Conservation (phyloP, 2,888 invertebrate species). For the Venusia cambrica region DNA sequence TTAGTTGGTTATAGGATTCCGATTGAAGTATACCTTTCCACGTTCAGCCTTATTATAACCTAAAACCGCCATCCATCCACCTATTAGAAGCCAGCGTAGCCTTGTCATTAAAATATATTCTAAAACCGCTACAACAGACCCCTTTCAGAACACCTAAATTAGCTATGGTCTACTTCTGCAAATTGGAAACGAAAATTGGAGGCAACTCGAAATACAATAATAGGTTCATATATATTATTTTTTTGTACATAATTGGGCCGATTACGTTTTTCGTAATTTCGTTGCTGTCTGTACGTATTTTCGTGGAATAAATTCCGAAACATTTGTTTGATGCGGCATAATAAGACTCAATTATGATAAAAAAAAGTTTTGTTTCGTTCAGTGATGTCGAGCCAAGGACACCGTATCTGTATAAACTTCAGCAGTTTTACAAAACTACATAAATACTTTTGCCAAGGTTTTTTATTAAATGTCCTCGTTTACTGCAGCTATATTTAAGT, state of each 20-base stretch:
- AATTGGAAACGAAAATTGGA: constrained; percentile 35
- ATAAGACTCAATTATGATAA: constrained; percentile 78
- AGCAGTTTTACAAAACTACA: constrained; percentile 1
- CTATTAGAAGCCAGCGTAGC: no score
- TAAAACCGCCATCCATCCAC: no score
- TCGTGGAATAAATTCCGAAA: constrained; percentile 76
- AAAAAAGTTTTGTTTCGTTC: constrained; percentile 56
- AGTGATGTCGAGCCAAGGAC: constrained; percentile 27
- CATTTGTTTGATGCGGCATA: constrained; percentile 79
- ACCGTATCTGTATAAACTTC: constrained; percentile 1
- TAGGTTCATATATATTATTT: constrained; percentile 49
- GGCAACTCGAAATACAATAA: constrained; percentile 46
- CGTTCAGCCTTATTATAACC: no score
- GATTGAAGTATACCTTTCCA: no score
- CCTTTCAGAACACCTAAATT: constrained; percentile 4
- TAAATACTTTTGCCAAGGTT: no score
- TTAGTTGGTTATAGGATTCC: no score
- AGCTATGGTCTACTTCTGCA: constrained; percentile 7
- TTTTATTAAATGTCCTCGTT: no score
- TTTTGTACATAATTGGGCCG: constrained; percentile 61
- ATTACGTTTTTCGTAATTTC: constrained; percentile 61
- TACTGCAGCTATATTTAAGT: no score
- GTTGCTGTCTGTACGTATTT: constrained; percentile 67
- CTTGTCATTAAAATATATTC: constrained; percentile 7
- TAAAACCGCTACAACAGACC: constrained; percentile 5